These are phyloP conservation scores for Sigmodon hispidus DNA, from an alignment of 2,113 vertebrate genomes.

Conservation along the genomic window DNA sequence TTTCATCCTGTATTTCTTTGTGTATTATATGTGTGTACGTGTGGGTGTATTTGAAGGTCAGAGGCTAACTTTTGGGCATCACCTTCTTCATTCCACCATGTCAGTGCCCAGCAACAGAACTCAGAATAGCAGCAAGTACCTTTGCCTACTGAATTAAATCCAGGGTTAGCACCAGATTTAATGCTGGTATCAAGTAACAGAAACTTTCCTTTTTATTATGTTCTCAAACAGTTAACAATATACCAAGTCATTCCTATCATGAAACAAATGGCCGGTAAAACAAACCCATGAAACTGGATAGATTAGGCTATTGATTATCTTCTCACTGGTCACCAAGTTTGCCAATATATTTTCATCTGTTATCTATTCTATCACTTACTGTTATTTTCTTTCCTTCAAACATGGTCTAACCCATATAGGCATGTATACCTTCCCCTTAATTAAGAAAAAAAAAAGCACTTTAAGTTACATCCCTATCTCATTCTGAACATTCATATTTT, in stretches of 20 bases:
- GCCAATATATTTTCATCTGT: not conserved
- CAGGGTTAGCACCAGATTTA: not conserved
- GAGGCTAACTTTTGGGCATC: not conserved
- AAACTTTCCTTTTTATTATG: not conserved
- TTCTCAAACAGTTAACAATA: not conserved
- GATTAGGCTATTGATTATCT: not conserved
- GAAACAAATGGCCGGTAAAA: not conserved
- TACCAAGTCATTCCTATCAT: not conserved
- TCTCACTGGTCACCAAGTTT: conserved; percentile 1
- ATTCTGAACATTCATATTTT: not conserved
- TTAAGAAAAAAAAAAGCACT: not conserved
- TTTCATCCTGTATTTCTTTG: not conserved
- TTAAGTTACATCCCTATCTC: not conserved
- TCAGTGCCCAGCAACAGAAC: not conserved
- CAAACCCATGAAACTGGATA: not conserved
- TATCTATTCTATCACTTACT: not conserved
- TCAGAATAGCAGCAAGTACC: not conserved
- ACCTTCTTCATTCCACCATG: not conserved
- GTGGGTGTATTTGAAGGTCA: not conserved
- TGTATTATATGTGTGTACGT: not conserved
- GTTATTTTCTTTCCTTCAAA: conserved; percentile 5
- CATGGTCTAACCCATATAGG: not conserved
- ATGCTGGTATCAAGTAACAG: not conserved
- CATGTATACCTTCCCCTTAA: not conserved
- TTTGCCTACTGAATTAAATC: not conserved